Evolutionary conservation across 2,888 invertebrate genomes (phyloP), one percentile per base, ranked within the genome.

Genomic region (Xestia ashworthii): DNA sequence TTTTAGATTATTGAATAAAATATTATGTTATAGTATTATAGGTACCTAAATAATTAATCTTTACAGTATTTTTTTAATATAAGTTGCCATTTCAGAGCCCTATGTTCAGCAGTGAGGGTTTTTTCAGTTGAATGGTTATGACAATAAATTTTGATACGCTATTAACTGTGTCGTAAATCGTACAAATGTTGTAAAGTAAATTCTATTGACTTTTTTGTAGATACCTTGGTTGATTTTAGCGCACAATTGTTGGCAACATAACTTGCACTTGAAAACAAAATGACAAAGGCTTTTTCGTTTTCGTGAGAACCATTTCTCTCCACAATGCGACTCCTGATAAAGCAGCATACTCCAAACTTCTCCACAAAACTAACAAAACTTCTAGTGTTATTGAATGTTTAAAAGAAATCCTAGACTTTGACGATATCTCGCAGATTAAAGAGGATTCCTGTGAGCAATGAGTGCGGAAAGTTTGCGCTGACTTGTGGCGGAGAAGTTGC

Each of bases 301-400:
- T n/a, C n/a, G n/a, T n/a, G n/a, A n/a, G n/a, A 11, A 48, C 4
- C 6, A 38, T 55, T 65, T 38, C 41, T 25, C 1, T n/a, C 5
- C 1, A 46, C 8, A 71, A 71, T 55, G 32, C 5, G 25, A 22
- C 38, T 41, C 9, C 9, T 44, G 58, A 81, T 48, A 66, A 70
- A 81, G 58, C n/a, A 50, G 48, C 16, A 12, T n/a, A 44, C 44
- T 65, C 48, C 67, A n/a, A 78, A 82, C 72, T 72, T 32, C 0
- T 19, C 5, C 55, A 46, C 38, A 65, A 12, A 77, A 72, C 73
- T 69, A 55, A 58, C 74, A 71, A 74, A 77, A 84, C 74, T 86
- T 79, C 64, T n/a, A 76, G 53, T 81, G 81, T 77, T 86, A 86
- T 86, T 86, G 87, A 87, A 86, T 86, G 74, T 77, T 70, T 73